phyloP scores from a whole-genome alignment of 2,888 invertebrate species.

The Augochlorella aurata region DNA sequence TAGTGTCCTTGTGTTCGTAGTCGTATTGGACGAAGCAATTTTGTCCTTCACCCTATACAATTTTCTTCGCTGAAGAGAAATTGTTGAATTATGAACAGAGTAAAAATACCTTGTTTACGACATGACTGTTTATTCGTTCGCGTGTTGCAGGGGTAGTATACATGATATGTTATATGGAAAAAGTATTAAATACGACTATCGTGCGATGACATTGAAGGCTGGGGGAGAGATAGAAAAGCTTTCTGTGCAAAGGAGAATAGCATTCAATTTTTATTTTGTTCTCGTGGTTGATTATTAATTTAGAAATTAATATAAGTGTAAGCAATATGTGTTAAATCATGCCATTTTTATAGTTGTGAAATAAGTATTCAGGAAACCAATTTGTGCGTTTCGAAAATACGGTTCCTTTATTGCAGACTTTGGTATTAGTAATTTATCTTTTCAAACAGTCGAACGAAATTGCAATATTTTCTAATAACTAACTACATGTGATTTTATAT shows the following conservation, averaged over 20 bases:
- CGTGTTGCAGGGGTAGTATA: neutral
- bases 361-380: neutral
- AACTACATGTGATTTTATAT: too few species aligned
- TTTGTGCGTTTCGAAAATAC: neutral
- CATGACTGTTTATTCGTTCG: neutral
- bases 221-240: neutral
- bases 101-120: neutral
- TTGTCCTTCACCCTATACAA: neutral
- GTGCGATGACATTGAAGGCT: neutral
- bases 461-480: too few species aligned
- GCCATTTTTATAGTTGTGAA: neutral
- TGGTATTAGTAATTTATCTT: too few species aligned
- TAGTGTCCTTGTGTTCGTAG: neutral
- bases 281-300: neutral
- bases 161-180: neutral
- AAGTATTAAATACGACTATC: neutral
- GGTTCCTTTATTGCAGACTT: too few species aligned
- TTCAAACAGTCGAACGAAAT: too few species aligned
- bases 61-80: neutral
- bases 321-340: neutral
- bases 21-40: neutral
- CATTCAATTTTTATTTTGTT: neutral
- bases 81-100: neutral
- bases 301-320: neutral
- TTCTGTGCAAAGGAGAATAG: neutral